Base-by-base conservation (phyloP, 92 coral and sea anemone genomes). In the Virgularia gustaviana region DNA sequence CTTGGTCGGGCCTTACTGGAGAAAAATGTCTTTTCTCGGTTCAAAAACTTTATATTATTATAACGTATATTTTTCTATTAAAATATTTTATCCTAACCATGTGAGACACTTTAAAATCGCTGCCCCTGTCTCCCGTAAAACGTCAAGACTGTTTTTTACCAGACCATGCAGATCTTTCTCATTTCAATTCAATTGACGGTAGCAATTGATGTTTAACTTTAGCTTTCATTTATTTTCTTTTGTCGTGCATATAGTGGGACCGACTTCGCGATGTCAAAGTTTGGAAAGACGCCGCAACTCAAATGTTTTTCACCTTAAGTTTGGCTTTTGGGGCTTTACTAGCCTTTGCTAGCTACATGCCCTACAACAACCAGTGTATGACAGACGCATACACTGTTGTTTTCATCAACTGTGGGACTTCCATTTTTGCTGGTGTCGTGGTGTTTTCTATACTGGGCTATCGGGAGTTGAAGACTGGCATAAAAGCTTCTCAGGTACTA, bases 221-320 rank as follows among this genome's bases (percentile, higher is more conserved):
- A n/a, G n/a, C n/a, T n/a, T n/a, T n/a, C n/a, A n/a, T n/a, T n/a
- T n/a, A 13, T 22, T 13, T 13, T 13, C 47, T 6, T 16, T 74
- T 66, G 22, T 44, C 54, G 0, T 23, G 37, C 32, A 43, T 70
- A 22, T 76, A 94, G 96, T 94, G 90, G 90, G 71, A 72, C 0
- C 68, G 83, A 37, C 75, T 94, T 19, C 60, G 65, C 23, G 78
- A 89, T 75, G 96, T 96, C 61, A 76, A 89, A 76, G 88, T 89
- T 68, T 92, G 98, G 98, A 92, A 86, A 76, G 98, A 92, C 71
- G 98, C 98, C 34, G 98, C 98, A 24, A 92, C 98, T 11, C 98
- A 92, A 75, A 89, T 92, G 98, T 94, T 94, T 71, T 89, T 94
- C 73, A 94, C 99, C 5, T 90, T 92, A 59, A 92, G 96, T 67